Evolutionary conservation across 2,888 invertebrate species (phyloP), one percentile per base, ranked within the genome.

Genomic region (Xestia xanthographa): DNA sequence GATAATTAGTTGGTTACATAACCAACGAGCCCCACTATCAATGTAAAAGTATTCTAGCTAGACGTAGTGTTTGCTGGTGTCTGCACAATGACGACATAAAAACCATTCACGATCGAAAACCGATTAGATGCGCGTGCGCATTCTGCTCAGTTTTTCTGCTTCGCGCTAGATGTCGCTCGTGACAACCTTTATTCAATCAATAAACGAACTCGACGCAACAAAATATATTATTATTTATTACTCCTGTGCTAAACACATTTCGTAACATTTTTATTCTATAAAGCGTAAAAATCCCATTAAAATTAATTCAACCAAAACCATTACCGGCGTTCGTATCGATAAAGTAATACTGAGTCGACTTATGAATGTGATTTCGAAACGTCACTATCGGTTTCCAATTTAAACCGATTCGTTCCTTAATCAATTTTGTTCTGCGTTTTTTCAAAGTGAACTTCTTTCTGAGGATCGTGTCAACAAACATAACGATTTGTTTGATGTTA

Each of bases 331-430:
- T 95, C 94, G 94, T 96, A 96, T 95, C 96, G 96, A 95, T 96
- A 96, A 96, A 95, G 95, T 95, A 95, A 95, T 95, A 95, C 95
- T 91, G 93, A 95, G 92, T 94, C 90, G 92, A 95, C 96, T 96
- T 96, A 96, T 96, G 96, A 96, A 96, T 96, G 95, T 96, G 95
- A 95, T 96, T 96, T 96, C 96, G 95, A 95, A 96, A 96, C 95
- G 94, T 95, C 96, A 96, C 96, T 96, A 96, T 96, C 96, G 96
- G 93, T 95, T 96, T 96, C 95, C 96, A 96, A 96, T 96, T 96
- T 96, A 96, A 95, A 94, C 93, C 96, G 94, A 96, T 96, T 96
- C 96, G 96, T 96, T 96, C 96, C 96, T 95, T 95, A 96, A 95
- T 95, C 96, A 95, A 95, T 96, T 95, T 95, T 94, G 94, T 95